Evolutionary conservation across 1,140 invertebrate species (phyloP), one percentile per base, ranked within the genome.

Genomic region (Calycopis cecrops): DNA sequence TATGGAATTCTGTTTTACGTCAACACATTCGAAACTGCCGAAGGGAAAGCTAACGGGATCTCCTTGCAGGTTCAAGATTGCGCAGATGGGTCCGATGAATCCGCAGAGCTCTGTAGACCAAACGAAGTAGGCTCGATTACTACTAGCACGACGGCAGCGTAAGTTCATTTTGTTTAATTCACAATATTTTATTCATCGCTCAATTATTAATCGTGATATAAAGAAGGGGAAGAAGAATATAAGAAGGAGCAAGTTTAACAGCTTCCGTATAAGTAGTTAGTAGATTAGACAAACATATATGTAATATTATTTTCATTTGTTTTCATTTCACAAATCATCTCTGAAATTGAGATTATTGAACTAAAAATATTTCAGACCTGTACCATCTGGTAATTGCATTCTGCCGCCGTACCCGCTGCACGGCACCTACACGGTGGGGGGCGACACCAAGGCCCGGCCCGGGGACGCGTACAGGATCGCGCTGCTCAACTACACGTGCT

Each of bases 31-130:
- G 21, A 28, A 28, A 28, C 21, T 6, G 21, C 21, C 2, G 21
- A 28, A 28, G 16, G n/a, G 10, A 48, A n/a, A 48, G 10, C 21
- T 48, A 48, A 54, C 14, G 18, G 44, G 17, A 48, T 18, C 50
- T 60, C 18, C 16, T 63, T 61, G 10, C 52, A 76, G 28, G 74
- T 62, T 17, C 69, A 72, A 48, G 86, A 93, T 50, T 93, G 92
- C 71, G 63, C 79, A 0, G 90, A 92, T 64, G 87, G 88, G 21
- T 92, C 91, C 1, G 93, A 94, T 72, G 93, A 94, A 75, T 83
- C 73, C 0, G 73, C 71, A 18, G 76, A 79, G 14, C 70, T 80
- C 0, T 83, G 79, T 44, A 74, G 77, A 44, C 38, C 56, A 21
- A n/a, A 14, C 6, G 21, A 47, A 40, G 14, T 48, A 11, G 1